These are phyloP conservation scores for Dicrurus megarhynchus DNA, from an alignment of 2,113 vertebrate species.

Conservation along the genomic window DNA sequence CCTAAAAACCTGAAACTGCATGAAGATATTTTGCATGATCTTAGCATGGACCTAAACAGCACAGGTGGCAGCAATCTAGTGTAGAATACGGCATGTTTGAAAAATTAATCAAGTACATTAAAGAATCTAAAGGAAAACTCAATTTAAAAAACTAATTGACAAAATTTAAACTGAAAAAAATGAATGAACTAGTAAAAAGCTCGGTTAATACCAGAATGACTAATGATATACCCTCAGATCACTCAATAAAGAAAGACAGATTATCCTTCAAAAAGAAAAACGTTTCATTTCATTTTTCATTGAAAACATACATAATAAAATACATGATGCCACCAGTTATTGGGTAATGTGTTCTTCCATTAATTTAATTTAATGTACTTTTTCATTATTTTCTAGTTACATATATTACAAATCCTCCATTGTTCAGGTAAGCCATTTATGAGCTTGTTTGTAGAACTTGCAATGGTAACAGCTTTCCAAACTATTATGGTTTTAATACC, in stretches of 20 bases:
- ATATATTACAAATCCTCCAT: background rate
- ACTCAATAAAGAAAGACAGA: background rate
- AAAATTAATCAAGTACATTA: background rate
- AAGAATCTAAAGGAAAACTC: background rate
- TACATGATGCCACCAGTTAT: background rate
- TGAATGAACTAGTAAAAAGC: background rate
- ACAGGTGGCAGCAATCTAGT: background rate
- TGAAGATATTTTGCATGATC: background rate
- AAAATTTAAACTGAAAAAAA: background rate
- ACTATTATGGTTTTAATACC: background rate
- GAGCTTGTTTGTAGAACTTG: background rate
- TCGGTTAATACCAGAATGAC: background rate
- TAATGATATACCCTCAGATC: background rate
- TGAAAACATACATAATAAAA: background rate
- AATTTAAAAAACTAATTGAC: background rate
- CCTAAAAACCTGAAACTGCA: background rate
- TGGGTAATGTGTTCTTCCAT: background rate
- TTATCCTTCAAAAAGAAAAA: background rate
- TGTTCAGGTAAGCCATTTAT: background rate
- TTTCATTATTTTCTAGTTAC: background rate
- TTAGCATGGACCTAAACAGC: background rate
- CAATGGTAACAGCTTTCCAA: background rate
- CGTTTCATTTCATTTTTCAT: background rate
- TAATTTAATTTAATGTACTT: background rate
- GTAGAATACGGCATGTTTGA: background rate